Conservation (phyloP, 2,113 vertebrate species). For the Phrynocephalus versicolor region DNA sequence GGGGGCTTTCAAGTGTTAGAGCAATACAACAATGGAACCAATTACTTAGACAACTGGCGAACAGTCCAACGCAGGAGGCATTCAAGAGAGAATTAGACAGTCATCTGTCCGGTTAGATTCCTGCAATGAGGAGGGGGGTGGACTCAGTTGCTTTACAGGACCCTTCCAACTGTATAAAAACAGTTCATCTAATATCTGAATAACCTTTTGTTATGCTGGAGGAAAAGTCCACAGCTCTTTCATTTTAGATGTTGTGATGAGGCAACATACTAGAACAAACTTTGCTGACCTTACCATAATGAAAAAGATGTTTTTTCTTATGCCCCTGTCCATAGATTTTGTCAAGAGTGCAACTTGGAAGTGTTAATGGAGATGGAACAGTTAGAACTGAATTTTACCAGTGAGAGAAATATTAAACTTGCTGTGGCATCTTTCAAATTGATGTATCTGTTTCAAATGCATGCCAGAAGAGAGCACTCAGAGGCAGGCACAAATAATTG, state of each 20-base stretch:
- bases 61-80: too few species aligned
- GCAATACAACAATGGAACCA: too few species aligned
- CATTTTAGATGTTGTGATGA: not conserved
- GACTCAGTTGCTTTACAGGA: too few species aligned
- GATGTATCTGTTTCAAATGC: constrained; percentile 27
- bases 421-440: constrained; percentile 13
- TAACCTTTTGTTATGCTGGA: not conserved
- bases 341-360: not conserved
- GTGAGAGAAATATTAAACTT: constrained; percentile 18
- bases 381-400: constrained; percentile 15
- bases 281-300: not conserved
- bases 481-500: constrained; percentile 55
- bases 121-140: too few species aligned
- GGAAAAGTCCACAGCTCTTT: not conserved
- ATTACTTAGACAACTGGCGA: too few species aligned
- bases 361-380: not conserved
- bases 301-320: not conserved
- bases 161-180: not conserved
- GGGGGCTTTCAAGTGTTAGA: too few species aligned
- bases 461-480: constrained; percentile 49
- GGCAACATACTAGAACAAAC: not conserved
- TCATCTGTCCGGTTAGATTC: too few species aligned
- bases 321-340: not conserved
- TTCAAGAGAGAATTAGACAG: too few species aligned
- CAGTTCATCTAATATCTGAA: not conserved